These are phyloP conservation scores for Spatula versicolor DNA, from an alignment of 2,797 vertebrate genomes.

Conservation along the genomic window DNA sequence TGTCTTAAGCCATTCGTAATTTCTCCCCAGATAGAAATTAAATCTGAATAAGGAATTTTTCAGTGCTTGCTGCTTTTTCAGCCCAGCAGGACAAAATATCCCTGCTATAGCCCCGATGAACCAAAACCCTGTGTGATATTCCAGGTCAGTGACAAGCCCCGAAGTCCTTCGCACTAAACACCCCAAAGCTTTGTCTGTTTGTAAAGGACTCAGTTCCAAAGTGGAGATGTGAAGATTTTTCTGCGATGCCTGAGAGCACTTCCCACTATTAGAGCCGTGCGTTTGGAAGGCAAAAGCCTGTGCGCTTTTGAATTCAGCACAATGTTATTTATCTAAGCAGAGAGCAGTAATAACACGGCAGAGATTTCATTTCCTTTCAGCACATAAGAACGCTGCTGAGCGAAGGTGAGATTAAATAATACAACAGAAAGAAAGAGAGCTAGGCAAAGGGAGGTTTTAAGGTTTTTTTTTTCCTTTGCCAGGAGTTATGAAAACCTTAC, in stretches of 20 bases:
- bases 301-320: not conserved
- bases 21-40: not conserved
- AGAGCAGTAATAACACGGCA: slow-evolving; percentile 20
- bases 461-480: not conserved
- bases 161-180: not conserved
- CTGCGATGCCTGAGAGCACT: not conserved
- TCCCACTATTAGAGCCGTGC: rapidly evolving
- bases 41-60: not conserved
- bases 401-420: not conserved
- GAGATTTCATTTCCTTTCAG: slow-evolving; percentile 59
- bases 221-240: not conserved
- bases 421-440: not conserved
- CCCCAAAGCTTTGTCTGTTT: not conserved
- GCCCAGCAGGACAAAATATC: not conserved
- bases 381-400: not conserved
- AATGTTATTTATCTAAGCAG: not conserved
- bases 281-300: not conserved
- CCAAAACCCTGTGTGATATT: not conserved
- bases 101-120: not conserved
- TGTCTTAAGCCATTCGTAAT: not conserved
- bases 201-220: not conserved
- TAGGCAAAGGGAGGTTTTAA: not conserved
- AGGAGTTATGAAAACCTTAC: not conserved
- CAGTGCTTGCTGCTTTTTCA: not conserved
- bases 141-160: not conserved